A percentile compares a stretch with the other conserved stretches of the same genome.
Evolutionary conservation across 2,797 vertebrate species (phyloP).

Genomic region (Hyperoplus lanceolatus): DNA sequence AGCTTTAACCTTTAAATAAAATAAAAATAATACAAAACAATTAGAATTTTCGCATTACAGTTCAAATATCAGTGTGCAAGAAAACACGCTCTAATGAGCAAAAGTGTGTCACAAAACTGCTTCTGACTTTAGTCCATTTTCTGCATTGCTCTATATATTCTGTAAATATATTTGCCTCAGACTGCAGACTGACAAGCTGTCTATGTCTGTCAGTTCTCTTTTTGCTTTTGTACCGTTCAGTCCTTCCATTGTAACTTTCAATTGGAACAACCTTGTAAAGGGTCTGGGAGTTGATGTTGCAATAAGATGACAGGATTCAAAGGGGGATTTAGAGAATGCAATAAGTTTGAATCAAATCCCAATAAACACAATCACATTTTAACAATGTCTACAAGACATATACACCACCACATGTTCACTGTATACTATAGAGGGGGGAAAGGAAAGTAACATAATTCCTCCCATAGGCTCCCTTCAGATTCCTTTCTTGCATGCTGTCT

Average conservation of each 20-base stretch:
- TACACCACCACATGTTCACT: neutral
- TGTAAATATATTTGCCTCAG: neutral
- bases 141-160: neutral
- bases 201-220: neutral
- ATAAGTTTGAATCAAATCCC: conserved; percentile 5
- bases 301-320: neutral
- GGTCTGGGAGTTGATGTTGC: neutral
- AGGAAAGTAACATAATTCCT: conserved; percentile 1
- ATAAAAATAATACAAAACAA: too few species aligned
- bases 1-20: too few species aligned
- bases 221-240: neutral
- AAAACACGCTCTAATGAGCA: conserved; percentile 2
- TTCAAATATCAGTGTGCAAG: neutral
- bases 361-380: conserved; percentile 11
- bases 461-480: neutral
- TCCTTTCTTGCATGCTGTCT: conserved; percentile 6
- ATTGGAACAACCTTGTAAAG: neutral
- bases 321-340: conserved; percentile 1
- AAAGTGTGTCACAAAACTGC: neutral
- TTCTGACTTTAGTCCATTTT: neutral
- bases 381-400: neutral
- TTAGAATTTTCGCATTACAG: too few species aligned
- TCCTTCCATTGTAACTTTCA: neutral
- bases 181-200: neutral
- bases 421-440: neutral